A percentile compares a stretch with the other conserved stretches of the same genome.
phyloP scores from a whole-genome alignment of 2,797 vertebrate species.

The Hypotaenidia okinawae region DNA sequence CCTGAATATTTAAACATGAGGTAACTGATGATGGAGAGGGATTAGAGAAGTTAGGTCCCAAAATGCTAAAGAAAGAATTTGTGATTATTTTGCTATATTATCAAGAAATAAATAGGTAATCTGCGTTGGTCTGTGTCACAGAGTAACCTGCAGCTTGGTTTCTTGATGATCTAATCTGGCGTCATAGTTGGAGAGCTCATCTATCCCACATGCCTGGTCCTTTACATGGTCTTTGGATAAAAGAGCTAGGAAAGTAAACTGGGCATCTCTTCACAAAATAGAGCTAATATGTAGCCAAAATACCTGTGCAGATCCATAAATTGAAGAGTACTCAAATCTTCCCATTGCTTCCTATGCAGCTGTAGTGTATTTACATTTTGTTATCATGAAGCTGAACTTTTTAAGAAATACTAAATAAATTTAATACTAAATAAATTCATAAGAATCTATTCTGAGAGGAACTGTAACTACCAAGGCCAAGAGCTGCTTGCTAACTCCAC shows the following conservation, averaged over 20 bases:
- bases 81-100: background rate
- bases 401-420: too few species aligned
- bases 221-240: background rate
- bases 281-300: background rate
- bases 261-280: background rate
- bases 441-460: background rate
- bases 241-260: background rate
- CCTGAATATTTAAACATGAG: background rate
- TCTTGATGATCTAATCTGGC: background rate
- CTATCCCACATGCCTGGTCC: background rate
- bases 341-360: background rate
- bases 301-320: background rate
- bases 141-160: background rate
- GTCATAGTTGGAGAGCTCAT: background rate
- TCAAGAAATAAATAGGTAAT: background rate
- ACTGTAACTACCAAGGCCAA: conserved; percentile 5
- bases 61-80: background rate
- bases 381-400: background rate
- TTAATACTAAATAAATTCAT: background rate
- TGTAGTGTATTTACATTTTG: background rate
- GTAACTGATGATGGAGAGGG: background rate
- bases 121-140: background rate
- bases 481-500: background rate
- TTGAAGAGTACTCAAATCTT: background rate
- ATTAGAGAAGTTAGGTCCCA: background rate